phyloP scores from a whole-genome alignment of 1,140 invertebrate genomes.

The Bombus difficillimus region DNA sequence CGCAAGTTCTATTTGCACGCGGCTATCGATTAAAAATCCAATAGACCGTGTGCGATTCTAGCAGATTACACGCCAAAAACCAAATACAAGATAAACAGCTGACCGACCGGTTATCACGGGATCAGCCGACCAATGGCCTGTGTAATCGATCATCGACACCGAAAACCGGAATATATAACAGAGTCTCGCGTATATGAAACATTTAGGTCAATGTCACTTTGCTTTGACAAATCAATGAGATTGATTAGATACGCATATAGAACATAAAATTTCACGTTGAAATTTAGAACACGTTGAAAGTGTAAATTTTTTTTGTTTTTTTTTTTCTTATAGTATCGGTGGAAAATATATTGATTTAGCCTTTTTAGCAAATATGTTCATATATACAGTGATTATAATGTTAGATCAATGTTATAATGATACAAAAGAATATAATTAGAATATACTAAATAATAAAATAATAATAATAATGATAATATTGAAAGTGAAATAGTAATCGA shows the following conservation, averaged over 20 bases:
- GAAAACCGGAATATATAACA: background rate
- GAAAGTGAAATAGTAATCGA: too few species aligned
- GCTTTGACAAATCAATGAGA: background rate
- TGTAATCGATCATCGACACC: background rate
- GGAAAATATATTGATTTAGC: too few species aligned
- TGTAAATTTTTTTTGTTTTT: too few species aligned
- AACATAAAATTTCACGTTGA: background rate
- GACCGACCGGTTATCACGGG: background rate
- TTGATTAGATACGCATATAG: background rate
- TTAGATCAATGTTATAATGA: background rate
- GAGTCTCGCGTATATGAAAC: background rate
- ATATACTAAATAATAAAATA: background rate
- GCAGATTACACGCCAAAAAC: conserved; percentile 18
- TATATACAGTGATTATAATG: too few species aligned
- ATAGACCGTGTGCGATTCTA: background rate
- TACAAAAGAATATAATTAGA: background rate
- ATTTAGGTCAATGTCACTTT: background rate
- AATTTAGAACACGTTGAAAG: background rate
- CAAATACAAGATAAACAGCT: conserved; percentile 10
- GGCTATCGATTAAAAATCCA: conserved; percentile 15
- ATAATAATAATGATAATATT: background rate
- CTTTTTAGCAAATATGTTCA: too few species aligned
- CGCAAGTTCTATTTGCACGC: background rate
- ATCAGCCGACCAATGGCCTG: conserved; percentile 21
- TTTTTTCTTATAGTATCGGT: too few species aligned